A percentile compares a stretch with the other conserved stretches of the same genome.
Evolutionary conservation across 2,888 invertebrate species (phyloP).

Genomic region (Tinea trinotella): DNA sequence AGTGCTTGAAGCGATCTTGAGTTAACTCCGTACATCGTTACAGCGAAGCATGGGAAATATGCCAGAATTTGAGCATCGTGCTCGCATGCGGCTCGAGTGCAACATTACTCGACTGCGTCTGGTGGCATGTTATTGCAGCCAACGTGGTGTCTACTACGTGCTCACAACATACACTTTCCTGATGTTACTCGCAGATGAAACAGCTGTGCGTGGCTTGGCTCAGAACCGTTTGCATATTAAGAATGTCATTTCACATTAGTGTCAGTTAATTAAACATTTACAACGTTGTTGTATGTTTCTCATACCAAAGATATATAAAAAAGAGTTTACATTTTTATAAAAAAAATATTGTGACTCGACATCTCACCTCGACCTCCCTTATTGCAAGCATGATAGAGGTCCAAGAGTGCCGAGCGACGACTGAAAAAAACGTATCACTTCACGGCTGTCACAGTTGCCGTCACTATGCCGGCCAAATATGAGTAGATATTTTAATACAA

Average conservation of each 20-base stretch:
- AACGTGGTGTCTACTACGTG: conserved; percentile 37
- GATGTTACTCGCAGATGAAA: conserved; percentile 70
- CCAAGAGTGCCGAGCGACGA: too few relatives aligned
- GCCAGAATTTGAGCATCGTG: conserved; percentile 60
- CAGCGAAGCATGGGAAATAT: conserved; percentile 43
- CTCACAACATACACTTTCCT: conserved; percentile 52
- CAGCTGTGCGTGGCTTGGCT: conserved; percentile 39
- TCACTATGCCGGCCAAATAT: too few relatives aligned
- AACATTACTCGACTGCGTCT: conserved; percentile 58
- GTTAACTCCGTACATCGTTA: conserved; percentile 1
- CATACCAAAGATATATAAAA: too few relatives aligned
- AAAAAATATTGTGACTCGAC: too few relatives aligned
- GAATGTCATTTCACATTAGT: not conserved
- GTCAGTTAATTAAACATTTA: not conserved
- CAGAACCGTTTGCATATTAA: not conserved
- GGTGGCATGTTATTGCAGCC: conserved; percentile 71
- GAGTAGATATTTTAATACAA: too few relatives aligned
- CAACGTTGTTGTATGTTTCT: too few relatives aligned
- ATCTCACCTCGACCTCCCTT: too few relatives aligned
- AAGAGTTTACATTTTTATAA: too few relatives aligned
- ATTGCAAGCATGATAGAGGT: too few relatives aligned
- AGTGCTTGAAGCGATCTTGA: conserved; percentile 4
- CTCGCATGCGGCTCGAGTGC: conserved; percentile 57
- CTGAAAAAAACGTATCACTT: too few relatives aligned
- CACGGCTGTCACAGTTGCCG: too few relatives aligned